Conservation (phyloP, 2,888 invertebrate species). For the Encarsia formosa region DNA sequence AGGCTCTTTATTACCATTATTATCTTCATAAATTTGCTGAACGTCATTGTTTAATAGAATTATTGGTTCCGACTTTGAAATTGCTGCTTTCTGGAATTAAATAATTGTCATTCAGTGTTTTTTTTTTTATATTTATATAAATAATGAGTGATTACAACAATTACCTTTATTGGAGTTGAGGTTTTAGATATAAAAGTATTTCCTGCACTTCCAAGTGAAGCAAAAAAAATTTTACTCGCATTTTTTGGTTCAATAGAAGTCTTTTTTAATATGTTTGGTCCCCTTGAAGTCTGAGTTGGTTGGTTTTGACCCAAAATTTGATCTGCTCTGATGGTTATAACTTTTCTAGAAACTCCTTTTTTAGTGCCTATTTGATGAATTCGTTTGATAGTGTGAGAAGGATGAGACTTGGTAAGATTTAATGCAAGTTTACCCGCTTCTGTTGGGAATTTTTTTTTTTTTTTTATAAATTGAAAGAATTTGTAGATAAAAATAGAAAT, state of each 20-base stretch:
- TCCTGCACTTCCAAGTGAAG: slow-evolving; percentile 39
- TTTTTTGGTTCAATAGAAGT: slow-evolving; percentile 37
- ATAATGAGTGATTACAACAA: not conserved
- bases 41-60: slow-evolving; percentile 43
- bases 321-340: slow-evolving; percentile 56
- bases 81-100: slow-evolving; percentile 28
- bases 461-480: not conserved
- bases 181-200: slow-evolving; percentile 34
- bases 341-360: slow-evolving; percentile 49
- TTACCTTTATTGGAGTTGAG: slow-evolving; percentile 12
- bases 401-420: slow-evolving; percentile 55
- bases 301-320: slow-evolving; percentile 51
- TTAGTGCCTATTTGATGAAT: slow-evolving; percentile 43
- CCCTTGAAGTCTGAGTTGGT: slow-evolving; percentile 38
- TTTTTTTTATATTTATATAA: not conserved
- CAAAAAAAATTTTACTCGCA: slow-evolving; percentile 41
- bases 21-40: slow-evolving; percentile 49
- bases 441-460: slow-evolving; percentile 36
- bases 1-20: slow-evolving; percentile 34
- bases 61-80: slow-evolving; percentile 35
- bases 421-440: slow-evolving; percentile 76
- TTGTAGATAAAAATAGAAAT: not conserved
- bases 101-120: slow-evolving; percentile 5
- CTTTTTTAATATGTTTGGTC: slow-evolving; percentile 47
- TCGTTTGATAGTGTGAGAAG: slow-evolving; percentile 44